Evolutionary conservation across 2,113 vertebrate species (phyloP).

Genomic region (Urocynchramus pylzowi): DNA sequence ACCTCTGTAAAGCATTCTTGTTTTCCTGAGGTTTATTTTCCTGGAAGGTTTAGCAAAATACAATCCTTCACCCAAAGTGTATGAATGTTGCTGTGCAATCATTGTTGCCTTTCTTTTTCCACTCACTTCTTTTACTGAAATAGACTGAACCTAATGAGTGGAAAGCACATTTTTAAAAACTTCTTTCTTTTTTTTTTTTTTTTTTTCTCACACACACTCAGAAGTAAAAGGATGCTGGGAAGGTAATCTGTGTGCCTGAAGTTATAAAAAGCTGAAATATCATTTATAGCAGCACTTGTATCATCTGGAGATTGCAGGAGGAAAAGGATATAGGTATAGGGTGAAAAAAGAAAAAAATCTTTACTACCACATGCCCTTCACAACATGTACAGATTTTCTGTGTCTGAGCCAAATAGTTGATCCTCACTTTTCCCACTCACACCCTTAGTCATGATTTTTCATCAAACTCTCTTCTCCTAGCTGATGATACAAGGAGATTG

Average conservation of each 20-base stretch:
- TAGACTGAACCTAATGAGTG: background rate
- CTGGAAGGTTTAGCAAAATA: background rate
- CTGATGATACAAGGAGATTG: background rate
- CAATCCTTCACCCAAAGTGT: background rate
- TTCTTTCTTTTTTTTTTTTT: background rate
- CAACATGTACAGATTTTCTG: background rate
- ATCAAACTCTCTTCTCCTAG: background rate
- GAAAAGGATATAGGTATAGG: background rate
- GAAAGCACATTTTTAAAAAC: background rate
- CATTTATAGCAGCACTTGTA: background rate
- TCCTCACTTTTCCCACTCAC: background rate
- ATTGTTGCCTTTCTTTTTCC: background rate
- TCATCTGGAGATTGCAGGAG: background rate
- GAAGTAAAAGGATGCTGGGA: background rate
- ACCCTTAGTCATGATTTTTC: background rate
- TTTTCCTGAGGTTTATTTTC: background rate
- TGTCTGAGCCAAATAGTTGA: background rate
- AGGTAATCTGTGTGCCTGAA: background rate
- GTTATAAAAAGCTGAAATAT: background rate
- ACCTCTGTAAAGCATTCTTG: background rate
- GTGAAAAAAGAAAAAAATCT: background rate
- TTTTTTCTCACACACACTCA: background rate
- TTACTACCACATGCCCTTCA: background rate
- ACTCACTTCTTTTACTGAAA: background rate
- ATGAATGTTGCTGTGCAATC: background rate